Evolutionary conservation across 64 coral and sea anemone species (phyloP), one percentile per base, ranked within the genome.

Genomic region (Stichodactyla helianthus): DNA sequence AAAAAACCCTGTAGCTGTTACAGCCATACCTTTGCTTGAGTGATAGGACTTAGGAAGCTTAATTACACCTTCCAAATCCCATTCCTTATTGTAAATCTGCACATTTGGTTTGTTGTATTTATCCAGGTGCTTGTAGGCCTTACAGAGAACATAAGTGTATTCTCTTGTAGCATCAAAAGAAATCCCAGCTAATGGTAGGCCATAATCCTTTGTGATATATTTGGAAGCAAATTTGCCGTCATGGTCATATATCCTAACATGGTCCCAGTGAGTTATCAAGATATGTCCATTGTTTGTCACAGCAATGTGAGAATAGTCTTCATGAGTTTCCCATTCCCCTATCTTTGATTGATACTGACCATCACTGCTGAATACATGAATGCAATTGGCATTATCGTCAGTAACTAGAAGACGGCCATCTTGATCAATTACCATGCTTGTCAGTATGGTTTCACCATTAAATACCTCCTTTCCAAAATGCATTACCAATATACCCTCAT

Each of bases 101-200:
- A 87, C 15, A 31, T 87, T 87, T 56, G 86, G 86, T 15, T 71
- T 77, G 53, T 12, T n/a, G 55, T 77, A n/a, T 51, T 71, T 87
- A 17, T 87, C 51, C 11, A 87, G 22, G 54, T 87, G 86, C 7
- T 87, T 87, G 55, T 87, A 87, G 15, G 86, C 86, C 20, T 87
- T 87, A 51, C 86, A 60, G 26, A 77, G 71, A 20, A 87, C 54
- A 31, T 54, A 77, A n/a, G 55, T 59, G 4, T 50, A 57, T 58
- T 87, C 65, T 87, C 71, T 53, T 9, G 19, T 25, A 5, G 13
- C 44, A 56, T 87, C 86, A 54, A 77, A 53, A 27, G 86, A 10
- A 52, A 87, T 78, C 23, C 86, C 86, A 54, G 44, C 86, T 54
- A 87, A 2, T 51, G 86, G 86, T 87, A 77, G 7, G 28, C 86